Base-by-base conservation (phyloP, 92 coral and sea anemone genomes). In the Muricea muricata region DNA sequence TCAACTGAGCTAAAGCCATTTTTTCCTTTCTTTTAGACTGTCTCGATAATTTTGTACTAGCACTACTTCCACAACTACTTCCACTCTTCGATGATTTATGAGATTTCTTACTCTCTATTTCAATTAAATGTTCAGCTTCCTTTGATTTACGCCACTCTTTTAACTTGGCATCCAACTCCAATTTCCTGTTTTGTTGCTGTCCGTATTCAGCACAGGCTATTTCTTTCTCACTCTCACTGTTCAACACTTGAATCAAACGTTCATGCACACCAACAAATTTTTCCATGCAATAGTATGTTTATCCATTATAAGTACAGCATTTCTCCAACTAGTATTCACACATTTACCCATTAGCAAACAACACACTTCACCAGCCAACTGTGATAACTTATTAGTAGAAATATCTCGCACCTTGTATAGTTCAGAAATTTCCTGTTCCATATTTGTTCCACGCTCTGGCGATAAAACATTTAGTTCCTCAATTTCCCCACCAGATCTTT, bases 1-100 rank as follows among this genome's bases (percentile, higher is more conserved):
- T 67, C 14, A 67, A 37, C 74, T 67, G 41, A 67, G 74, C 74
- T 7, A 68, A 28, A 33, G 47, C 75, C 75, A 68, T 32, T n/a
- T 68, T 33, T 18, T 68, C 75, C 18, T 68, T 68, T 15, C 47
- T 33, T 31, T 30, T 60, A 3, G 68, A 60, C n/a, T 60, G 68
- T 30, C 68, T 25, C 68, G 68, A 60, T 21, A 60, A 32, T 10
- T 23, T 68, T 1, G 46, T 7, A 68, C 75, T 68, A 2, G 75
- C 50, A 17, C 50, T 68, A 68, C 47, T 68, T 31, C 28, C 47
- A 31, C 29, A 13, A 68, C 75, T 68, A 31, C 15, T 68, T 1
- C 50, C 50, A 68, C 75, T 68, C 24, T 23, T 35, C 28, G 47
- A 34, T 20, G 75, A 68, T 68, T 6, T 68, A 31, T n/a, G 37